These are phyloP conservation scores for Rhagoletis zephyria DNA, from an alignment of 1,140 invertebrate species.

Conservation along the genomic window DNA sequence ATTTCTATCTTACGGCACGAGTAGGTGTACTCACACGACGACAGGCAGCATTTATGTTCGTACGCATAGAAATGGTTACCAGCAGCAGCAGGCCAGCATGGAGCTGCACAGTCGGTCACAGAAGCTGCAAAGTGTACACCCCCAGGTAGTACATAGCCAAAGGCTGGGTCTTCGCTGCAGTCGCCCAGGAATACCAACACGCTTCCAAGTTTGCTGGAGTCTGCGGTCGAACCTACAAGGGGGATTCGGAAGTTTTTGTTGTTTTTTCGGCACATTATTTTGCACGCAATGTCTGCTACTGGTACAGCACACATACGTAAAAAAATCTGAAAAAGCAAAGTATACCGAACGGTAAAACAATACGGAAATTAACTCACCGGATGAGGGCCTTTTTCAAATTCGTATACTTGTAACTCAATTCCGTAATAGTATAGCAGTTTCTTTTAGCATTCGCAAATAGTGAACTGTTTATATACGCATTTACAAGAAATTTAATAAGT, in stretches of 20 bases:
- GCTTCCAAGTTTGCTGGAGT: conserved; percentile 71
- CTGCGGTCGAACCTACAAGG: conserved; percentile 71
- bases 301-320: conserved; percentile 9
- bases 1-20: conserved; percentile 43
- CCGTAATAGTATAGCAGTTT: conserved; percentile 14
- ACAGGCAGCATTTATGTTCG: conserved; percentile 22
- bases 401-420: conserved; percentile 24
- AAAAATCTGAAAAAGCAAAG: conserved; percentile 38
- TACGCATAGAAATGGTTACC: conserved; percentile 62
- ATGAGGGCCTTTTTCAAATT: conserved; percentile 49
- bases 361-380: conserved; percentile 56
- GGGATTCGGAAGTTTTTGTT: conserved; percentile 69
- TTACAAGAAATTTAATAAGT: not conserved
- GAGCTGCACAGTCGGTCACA: conserved; percentile 52
- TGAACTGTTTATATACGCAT: not conserved
- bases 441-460: conserved; percentile 13
- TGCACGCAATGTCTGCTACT: conserved; percentile 9
- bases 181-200: conserved; percentile 67
- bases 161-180: conserved; percentile 71
- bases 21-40: conserved; percentile 47
- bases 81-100: conserved; percentile 57
- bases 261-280: conserved; percentile 49
- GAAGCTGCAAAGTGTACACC: conserved; percentile 71
- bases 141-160: conserved; percentile 73
- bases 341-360: conserved; percentile 41